Base-by-base conservation (phyloP, 2,888 invertebrate genomes). In the Cheilosia impressa region DNA sequence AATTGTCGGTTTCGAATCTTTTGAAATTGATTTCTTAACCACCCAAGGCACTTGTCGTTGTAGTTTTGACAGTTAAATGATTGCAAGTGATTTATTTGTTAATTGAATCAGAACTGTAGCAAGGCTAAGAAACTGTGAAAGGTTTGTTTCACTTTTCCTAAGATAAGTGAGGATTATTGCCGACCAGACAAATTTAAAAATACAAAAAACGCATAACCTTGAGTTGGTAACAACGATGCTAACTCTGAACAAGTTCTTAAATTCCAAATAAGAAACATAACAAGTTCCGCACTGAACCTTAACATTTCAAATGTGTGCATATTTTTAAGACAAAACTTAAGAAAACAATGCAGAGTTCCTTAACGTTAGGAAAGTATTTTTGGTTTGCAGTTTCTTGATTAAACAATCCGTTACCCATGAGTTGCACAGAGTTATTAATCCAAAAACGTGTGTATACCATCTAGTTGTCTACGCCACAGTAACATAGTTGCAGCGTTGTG, bases 61-160 rank as follows among this genome's bases (percentile, higher is more conserved):
- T 43, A 43, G 13, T 76, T 66, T 76, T 52, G 38, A 43, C 58
- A 47, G 38, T 34, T 55, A 47, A 72, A 31, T 71, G 77, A 77
- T 50, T 52, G 52, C n/a, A 53, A 45, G n/a, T 71, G 77, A 82
- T 77, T 77, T 60, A 45, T 71, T 53, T 45, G 17, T 17, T 38
- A n/a, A 31, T 57, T 19, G 43, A 58, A 43, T 4, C 22, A 4
- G 47, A 55, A 19, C 9, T 27, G 77, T 53, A 52, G 55, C 82
- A 72, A 60, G 82, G 78, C 53, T 66, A 60, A 24, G 2, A 63
- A n/a, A 41, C 19, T 47, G 22, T 47, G 6, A 41, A 41, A n/a
- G 55, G 31, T 17, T 58, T 38, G 4, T 27, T 22, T 27, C 1
- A 24, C 5, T 15, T 24, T 52, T 24, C n/a, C 2, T 17, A 17